A percentile compares a stretch with the other conserved stretches of the same genome.
phyloP scores from a whole-genome alignment of 2,888 invertebrate species.

The Phaonia tiefii region DNA sequence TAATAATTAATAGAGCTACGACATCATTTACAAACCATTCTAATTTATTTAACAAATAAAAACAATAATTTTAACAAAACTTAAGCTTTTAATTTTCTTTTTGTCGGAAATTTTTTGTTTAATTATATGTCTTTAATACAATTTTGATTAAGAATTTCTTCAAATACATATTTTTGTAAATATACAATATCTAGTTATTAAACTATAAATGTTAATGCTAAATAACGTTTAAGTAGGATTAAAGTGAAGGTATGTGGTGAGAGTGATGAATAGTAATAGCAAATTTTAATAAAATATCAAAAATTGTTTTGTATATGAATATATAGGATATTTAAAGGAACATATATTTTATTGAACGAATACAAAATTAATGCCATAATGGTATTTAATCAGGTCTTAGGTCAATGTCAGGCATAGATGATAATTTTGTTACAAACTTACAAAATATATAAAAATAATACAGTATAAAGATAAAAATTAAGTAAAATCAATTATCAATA shows the following conservation, averaged over 20 bases:
- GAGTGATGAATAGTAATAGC: neutral
- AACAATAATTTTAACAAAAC: neutral
- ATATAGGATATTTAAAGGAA: conserved; percentile 10
- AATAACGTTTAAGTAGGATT: neutral
- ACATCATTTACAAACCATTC: conserved; percentile 6
- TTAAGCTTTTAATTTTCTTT: neutral
- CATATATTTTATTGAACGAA: neutral
- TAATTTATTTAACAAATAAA: neutral
- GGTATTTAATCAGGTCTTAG: too few species aligned
- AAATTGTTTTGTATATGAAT: neutral
- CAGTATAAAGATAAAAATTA: too few species aligned
- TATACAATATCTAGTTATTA: neutral
- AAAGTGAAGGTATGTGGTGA: neutral
- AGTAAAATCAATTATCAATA: too few species aligned
- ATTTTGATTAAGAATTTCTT: neutral
- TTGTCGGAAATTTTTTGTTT: conserved; percentile 22
- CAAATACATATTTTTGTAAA: neutral
- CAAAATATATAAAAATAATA: too few species aligned
- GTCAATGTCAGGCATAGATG: too few species aligned
- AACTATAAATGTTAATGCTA: conserved; percentile 8
- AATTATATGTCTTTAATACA: neutral
- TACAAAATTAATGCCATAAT: too few species aligned
- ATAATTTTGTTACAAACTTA: too few species aligned
- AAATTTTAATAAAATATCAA: too few species aligned
- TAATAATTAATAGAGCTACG: too few species aligned